A percentile compares a stretch with the other conserved stretches of the same genome.
These are phyloP conservation scores for Atherix ibis DNA, from an alignment of 2,888 invertebrate species.

Conservation along the genomic window DNA sequence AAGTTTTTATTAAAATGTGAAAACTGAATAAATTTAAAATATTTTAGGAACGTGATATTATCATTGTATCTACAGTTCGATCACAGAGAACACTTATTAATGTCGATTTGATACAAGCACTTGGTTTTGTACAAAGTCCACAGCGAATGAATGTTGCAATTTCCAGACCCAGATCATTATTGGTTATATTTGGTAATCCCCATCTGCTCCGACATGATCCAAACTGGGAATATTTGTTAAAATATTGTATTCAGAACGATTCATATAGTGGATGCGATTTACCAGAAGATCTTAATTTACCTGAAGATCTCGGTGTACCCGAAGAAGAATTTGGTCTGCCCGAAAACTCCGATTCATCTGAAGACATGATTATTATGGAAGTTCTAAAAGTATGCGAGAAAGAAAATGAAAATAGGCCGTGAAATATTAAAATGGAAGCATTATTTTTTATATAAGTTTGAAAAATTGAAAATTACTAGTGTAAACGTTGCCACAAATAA, in stretches of 20 bases:
- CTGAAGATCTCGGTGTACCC: too few relatives aligned
- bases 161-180: constrained; percentile 58
- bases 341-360: too few relatives aligned
- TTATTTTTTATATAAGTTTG: too few relatives aligned
- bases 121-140: constrained; percentile 59
- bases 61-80: constrained; percentile 57
- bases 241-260: constrained; percentile 43
- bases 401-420: too few relatives aligned
- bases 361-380: too few relatives aligned
- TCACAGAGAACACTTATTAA: constrained; percentile 32
- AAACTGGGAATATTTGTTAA: constrained; percentile 50
- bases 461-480: too few relatives aligned
- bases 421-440: too few relatives aligned
- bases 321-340: too few relatives aligned
- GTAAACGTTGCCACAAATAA: too few relatives aligned
- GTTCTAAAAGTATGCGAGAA: too few relatives aligned
- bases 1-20: too few relatives aligned
- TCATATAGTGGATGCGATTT: constrained; percentile 57
- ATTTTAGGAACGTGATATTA: constrained; percentile 34
- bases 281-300: too few relatives aligned
- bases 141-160: constrained; percentile 80
- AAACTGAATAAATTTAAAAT: neutral
- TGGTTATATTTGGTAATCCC: constrained; percentile 75
- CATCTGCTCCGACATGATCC: constrained; percentile 47
- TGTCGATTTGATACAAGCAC: constrained; percentile 35